A percentile compares a stretch with the other conserved stretches of the same genome.
These are phyloP conservation scores for Caenorhabditis drosophilae DNA, from an alignment of 2,888 invertebrate genomes.

Conservation along the genomic window DNA sequence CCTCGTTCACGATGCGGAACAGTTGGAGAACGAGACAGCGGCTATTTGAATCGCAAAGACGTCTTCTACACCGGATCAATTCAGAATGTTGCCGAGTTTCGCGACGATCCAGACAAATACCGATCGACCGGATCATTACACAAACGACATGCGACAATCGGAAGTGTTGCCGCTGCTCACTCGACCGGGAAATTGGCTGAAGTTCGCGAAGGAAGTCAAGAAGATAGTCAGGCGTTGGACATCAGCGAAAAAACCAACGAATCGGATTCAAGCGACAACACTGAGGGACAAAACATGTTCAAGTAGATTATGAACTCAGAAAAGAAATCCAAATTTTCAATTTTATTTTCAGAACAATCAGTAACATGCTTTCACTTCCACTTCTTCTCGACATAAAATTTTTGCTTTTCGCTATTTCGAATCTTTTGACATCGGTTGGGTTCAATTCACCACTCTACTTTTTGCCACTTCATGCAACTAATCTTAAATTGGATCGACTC, in stretches of 20 bases:
- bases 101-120: constrained; percentile 71
- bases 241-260: constrained; percentile 30
- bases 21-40: constrained; percentile 49
- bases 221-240: constrained; percentile 33
- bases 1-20: constrained; percentile 42
- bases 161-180: constrained; percentile 31
- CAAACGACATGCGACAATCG: constrained; percentile 36
- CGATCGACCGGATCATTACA: constrained; percentile 47
- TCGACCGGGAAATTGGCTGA: constrained; percentile 42
- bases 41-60: constrained; percentile 75
- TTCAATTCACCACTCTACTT: constrained; percentile 92
- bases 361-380: constrained; percentile 82
- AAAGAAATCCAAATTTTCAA: background rate
- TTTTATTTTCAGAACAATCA: constrained; percentile 51
- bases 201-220: constrained; percentile 45
- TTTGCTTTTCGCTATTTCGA: constrained; percentile 86
- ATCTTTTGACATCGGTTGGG: constrained; percentile 91
- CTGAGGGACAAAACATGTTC: constrained; percentile 48
- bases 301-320: constrained; percentile 16
- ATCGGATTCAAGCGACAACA: constrained; percentile 39
- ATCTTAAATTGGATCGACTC: constrained; percentile 29
- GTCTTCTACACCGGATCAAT: constrained; percentile 89
- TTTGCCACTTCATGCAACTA: constrained; percentile 55
- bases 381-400: constrained; percentile 85
- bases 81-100: constrained; percentile 83